Evolutionary conservation across 2,113 vertebrate species (phyloP).

Genomic region (Oreochromis niloticus): DNA sequence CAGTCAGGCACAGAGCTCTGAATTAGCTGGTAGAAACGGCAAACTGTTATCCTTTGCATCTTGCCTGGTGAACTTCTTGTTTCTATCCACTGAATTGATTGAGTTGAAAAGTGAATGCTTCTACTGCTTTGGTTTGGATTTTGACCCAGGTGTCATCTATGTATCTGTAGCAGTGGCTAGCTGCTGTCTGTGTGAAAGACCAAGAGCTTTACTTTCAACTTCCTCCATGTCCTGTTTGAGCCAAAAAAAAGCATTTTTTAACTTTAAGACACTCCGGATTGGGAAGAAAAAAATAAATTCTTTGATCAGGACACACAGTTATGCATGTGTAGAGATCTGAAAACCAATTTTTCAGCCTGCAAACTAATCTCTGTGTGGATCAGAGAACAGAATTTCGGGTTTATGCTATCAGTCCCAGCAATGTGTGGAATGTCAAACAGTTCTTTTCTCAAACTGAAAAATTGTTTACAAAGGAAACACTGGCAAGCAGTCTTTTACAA

Average conservation of each 20-base stretch:
- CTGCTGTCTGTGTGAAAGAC: background rate
- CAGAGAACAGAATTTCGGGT: background rate
- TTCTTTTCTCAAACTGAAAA: background rate
- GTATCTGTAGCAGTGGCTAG: background rate
- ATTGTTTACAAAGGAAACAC: background rate
- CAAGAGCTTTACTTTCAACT: background rate
- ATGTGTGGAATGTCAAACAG: background rate
- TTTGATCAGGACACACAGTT: background rate
- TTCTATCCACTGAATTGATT: no score
- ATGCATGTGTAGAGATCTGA: background rate
- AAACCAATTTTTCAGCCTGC: background rate
- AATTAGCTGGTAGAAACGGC: no score
- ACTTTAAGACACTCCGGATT: background rate
- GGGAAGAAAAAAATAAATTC: accelerated
- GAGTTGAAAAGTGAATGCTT: background rate
- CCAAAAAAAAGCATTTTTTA: background rate
- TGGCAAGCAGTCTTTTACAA: background rate
- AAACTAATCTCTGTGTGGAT: background rate
- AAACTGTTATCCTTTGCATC: no score
- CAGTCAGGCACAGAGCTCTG: no score
- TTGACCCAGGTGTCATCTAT: background rate
- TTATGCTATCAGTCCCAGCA: background rate
- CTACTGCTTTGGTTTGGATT: background rate
- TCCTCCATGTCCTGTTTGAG: background rate
- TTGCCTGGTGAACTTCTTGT: no score